Base-by-base conservation (phyloP, 2,797 vertebrate species). In the Pterois miles region DNA sequence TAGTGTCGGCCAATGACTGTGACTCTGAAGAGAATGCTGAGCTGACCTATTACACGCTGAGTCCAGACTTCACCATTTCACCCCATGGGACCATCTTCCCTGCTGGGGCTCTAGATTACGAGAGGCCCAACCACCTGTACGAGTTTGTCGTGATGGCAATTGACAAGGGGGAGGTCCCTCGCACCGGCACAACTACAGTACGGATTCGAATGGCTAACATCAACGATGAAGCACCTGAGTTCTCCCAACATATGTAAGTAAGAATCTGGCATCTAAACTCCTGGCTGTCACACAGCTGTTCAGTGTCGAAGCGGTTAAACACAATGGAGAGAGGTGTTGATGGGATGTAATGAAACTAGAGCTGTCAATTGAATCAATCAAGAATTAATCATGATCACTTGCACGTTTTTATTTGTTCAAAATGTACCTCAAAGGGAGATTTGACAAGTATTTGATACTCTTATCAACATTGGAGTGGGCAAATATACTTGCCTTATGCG, bases 141-240 rank as follows among this genome's bases (percentile, higher is more conserved):
- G 97, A 98, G 91, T 98, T 98, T 86, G 93, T 97, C 8, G 89
- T 97, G 71, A 95, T 97, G 96, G 97, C 97, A 1, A 87, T 97
- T 23, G 97, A 98, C 92, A 95, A 94, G 70, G 97, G 96, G 8
- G 89, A 96, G 14, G 92, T 95, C 13, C 94, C 96, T 0, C 96
- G 93, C 54, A 97, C 96, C 0, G 97, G 96, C 13, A 98, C 96
- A 0, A 95, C 96, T 5, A 97, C 96, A 1, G 95, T 97, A 20
- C 95, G 96, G 56, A 95, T 98, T 20, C 94, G 94, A 5, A 93
- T 97, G 92, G 96, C 96, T 25, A 98, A 98, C 22, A 94, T 97
- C 89, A 98, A 97, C 11, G 97, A 98, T 20, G 96, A 98, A 82
- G 91, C 94, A 0, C 97, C 97, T 0, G 94, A 96, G 76, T 98